A percentile compares a stretch with the other conserved stretches of the same genome.
These are phyloP conservation scores for Blastobasis adustella DNA, from an alignment of 2,888 invertebrate species.

Conservation along the genomic window DNA sequence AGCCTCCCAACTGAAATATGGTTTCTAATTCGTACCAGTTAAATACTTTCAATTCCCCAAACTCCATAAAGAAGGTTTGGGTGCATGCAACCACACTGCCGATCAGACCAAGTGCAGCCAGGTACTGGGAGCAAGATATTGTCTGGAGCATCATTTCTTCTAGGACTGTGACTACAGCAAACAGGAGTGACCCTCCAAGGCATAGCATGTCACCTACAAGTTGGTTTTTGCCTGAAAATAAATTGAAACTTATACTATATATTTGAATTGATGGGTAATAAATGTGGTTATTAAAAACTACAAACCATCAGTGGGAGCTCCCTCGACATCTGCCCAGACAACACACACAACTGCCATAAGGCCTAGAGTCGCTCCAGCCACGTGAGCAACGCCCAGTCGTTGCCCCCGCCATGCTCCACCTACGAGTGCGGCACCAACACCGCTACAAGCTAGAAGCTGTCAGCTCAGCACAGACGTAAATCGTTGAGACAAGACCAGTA, in stretches of 20 bases:
- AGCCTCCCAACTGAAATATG: constrained; percentile 74
- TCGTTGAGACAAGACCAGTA: constrained; percentile 85
- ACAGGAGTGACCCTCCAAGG: constrained; percentile 84
- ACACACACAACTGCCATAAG: constrained; percentile 88
- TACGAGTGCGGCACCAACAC: constrained; percentile 87
- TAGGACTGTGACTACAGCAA: constrained; percentile 85
- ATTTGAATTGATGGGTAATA: too few relatives aligned
- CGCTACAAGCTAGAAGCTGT: constrained; percentile 89
- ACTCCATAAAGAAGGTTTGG: constrained; percentile 86
- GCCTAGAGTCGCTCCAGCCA: constrained; percentile 85
- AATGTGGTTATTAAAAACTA: constrained; percentile 2
- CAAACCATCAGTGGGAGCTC: constrained; percentile 77
- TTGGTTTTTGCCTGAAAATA: constrained; percentile 81
- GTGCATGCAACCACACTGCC: constrained; percentile 85
- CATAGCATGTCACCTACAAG: constrained; percentile 89
- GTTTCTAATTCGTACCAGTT: constrained; percentile 82
- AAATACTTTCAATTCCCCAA: constrained; percentile 78
- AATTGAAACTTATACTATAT: neutral
- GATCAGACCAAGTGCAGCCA: constrained; percentile 87
- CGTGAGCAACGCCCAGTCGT: constrained; percentile 83
- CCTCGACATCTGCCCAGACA: constrained; percentile 88
- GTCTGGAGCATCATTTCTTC: constrained; percentile 89
- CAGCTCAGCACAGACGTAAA: constrained; percentile 72
- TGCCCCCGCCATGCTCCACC: constrained; percentile 86
- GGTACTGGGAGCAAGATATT: constrained; percentile 84